Evolutionary conservation across 64 coral and sea anemone species (phyloP).

Genomic region (Dendrophyllia cribrosa): DNA sequence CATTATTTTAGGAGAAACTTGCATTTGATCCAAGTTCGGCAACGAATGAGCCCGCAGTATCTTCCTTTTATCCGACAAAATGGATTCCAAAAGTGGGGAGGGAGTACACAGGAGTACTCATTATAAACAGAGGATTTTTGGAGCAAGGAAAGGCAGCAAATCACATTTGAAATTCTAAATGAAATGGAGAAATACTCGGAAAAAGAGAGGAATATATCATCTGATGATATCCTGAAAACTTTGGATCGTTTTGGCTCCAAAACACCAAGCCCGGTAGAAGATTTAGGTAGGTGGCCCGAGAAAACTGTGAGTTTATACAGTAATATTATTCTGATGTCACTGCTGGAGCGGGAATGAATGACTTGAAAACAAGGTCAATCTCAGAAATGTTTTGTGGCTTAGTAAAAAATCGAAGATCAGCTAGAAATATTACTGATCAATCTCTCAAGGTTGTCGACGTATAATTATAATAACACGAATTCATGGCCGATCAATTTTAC

Average conservation of each 20-base stretch:
- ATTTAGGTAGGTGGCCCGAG: background rate
- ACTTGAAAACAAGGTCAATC: background rate
- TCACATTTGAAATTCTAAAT: conserved; percentile 3
- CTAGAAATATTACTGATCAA: too few species aligned
- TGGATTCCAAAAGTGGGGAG: background rate
- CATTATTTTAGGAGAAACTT: too few species aligned
- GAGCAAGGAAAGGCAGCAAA: background rate
- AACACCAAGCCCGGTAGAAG: conserved; percentile 13
- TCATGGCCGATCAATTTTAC: too few species aligned
- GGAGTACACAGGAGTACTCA: too few species aligned
- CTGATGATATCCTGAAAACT: conserved; percentile 46
- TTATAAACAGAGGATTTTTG: background rate
- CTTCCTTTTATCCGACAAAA: background rate
- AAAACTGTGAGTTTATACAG: background rate
- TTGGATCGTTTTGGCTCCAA: conserved; percentile 57
- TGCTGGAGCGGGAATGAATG: background rate
- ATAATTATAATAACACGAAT: too few species aligned
- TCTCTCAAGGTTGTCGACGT: too few species aligned
- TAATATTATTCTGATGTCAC: background rate
- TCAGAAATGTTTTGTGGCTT: background rate
- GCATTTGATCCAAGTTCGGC: too few species aligned
- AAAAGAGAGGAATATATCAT: conserved; percentile 12
- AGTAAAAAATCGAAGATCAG: background rate
- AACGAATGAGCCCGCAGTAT: background rate
- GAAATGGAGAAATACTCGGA: conserved; percentile 24